Evolutionary conservation across 1,140 invertebrate genomes (phyloP).

Genomic region (Chlorops oryzae): DNA sequence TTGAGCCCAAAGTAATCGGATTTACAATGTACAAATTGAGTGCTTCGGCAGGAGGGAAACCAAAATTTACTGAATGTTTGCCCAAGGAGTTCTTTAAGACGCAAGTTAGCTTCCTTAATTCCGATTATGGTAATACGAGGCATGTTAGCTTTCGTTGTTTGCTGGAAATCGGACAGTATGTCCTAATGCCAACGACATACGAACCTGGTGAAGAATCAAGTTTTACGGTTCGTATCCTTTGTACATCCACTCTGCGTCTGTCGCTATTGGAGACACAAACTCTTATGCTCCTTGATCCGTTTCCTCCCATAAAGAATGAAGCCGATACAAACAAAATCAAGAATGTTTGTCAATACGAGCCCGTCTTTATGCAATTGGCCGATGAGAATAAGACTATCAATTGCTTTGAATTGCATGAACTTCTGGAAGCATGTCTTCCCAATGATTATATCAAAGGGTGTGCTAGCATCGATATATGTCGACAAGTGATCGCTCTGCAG

Average conservation of each 20-base stretch:
- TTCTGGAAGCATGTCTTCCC: conserved; percentile 83
- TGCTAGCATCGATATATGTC: conserved; percentile 84
- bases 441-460: conserved; percentile 95
- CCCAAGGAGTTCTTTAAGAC: conserved; percentile 82
- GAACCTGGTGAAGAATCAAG: conserved; percentile 82
- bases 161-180: conserved; percentile 75
- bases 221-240: conserved; percentile 42
- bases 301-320: conserved; percentile 59
- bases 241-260: conserved; percentile 31
- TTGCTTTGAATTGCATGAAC: conserved; percentile 85
- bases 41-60: conserved; percentile 30
- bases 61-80: conserved; percentile 50
- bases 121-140: conserved; percentile 85
- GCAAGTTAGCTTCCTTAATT: conserved; percentile 82
- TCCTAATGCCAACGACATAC: conserved; percentile 85
- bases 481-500: conserved; percentile 81
- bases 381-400: conserved; percentile 84
- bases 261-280: conserved; percentile 63
- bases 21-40: conserved; percentile 77
- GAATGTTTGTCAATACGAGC: conserved; percentile 70
- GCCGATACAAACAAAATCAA: conserved; percentile 33
- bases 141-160: conserved; percentile 77
- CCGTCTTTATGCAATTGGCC: conserved; percentile 81
- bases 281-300: conserved; percentile 72
- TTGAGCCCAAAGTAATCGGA: conserved; percentile 91